phyloP scores from a whole-genome alignment of 2,113 vertebrate genomes.

The Colistium nudipinnis region DNA sequence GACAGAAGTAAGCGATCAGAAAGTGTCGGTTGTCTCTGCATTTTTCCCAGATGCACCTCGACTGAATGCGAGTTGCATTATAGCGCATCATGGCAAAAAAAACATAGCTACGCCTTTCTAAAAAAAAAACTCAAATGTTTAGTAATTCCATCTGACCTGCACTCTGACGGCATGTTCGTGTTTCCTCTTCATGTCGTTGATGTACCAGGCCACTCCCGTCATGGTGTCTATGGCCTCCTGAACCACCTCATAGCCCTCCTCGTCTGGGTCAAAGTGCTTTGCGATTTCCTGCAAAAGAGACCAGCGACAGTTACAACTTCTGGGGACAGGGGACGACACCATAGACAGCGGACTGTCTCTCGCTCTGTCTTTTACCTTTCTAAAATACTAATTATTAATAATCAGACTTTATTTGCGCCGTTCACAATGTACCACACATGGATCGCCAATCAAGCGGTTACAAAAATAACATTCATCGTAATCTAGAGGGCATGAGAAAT shows the following conservation, averaged over 20 bases:
- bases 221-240: slow-evolving; percentile 96
- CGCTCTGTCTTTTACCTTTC: too few species aligned
- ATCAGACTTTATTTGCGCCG: neutral
- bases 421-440: too few species aligned
- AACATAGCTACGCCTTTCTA: neutral
- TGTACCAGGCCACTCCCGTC: slow-evolving; percentile 98
- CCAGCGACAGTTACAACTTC: neutral
- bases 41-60: too few species aligned
- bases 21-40: neutral
- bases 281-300: slow-evolving; percentile 88
- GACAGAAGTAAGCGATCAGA: neutral
- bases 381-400: too few species aligned
- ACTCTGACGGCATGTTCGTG: slow-evolving; percentile 95
- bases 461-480: too few species aligned
- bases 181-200: slow-evolving; percentile 98
- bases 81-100: neutral
- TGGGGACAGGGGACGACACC: neutral
- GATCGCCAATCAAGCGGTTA: too few species aligned
- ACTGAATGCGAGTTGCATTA: neutral
- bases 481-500: neutral
- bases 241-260: slow-evolving; percentile 90
- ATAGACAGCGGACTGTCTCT: neutral
- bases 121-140: neutral
- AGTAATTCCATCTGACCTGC: slow-evolving; percentile 83
- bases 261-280: slow-evolving; percentile 89